phyloP scores from a whole-genome alignment of 2,113 vertebrate species.

The Egretta garzetta region DNA sequence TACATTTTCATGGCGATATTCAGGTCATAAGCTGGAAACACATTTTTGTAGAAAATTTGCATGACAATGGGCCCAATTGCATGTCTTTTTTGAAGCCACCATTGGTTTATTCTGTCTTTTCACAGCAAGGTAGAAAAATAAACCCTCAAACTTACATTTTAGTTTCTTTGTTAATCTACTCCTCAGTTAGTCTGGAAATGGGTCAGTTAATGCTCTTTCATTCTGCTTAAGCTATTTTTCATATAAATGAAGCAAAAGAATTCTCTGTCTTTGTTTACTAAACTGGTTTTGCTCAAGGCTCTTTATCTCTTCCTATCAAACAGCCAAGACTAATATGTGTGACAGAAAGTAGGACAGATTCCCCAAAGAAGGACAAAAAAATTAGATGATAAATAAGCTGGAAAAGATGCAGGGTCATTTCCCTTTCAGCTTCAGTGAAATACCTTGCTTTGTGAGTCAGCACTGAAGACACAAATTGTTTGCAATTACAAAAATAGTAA shows the following conservation, averaged over 20 bases:
- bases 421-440: neutral
- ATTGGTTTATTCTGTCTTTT: neutral
- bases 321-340: neutral
- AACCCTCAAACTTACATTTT: neutral
- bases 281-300: conserved; percentile 10
- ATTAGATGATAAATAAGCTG: neutral
- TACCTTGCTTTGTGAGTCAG: conserved; percentile 12
- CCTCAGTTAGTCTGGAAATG: neutral
- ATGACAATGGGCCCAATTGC: neutral
- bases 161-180: neutral
- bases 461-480: neutral
- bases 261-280: neutral
- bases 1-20: neutral
- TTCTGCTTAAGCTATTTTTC: neutral
- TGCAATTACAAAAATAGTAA: neutral
- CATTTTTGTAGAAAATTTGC: neutral
- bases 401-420: conserved; percentile 12
- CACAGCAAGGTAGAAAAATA: neutral
- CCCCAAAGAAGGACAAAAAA: neutral
- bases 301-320: conserved; percentile 5
- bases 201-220: neutral
- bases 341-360: conserved; percentile 41
- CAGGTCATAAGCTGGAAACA: neutral
- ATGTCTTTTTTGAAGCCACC: neutral
- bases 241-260: neutral